Evolutionary conservation across 2,797 vertebrate genomes (phyloP), one percentile per base, ranked within the genome.

Genomic region (Fundulus diaphanus): DNA sequence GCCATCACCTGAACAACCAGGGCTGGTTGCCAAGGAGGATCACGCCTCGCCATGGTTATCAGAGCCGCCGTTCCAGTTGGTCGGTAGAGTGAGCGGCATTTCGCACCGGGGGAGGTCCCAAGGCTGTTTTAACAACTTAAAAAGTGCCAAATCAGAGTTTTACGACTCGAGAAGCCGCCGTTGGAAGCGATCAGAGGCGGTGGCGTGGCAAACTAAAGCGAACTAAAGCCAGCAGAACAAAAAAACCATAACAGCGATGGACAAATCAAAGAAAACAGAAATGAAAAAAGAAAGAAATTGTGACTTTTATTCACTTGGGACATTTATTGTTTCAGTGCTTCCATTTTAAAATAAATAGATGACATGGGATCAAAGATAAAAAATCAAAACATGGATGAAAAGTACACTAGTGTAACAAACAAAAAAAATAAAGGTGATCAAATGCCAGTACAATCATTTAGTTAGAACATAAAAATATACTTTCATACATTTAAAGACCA

Each of bases 261-360:
- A 89, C 79, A 89, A 90, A 92, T 66, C 24, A 92, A 88, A 90
- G 72, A 87, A 91, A 87, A 85, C 80, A 78, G 85, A 93, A 91
- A 93, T 87, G 85, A 49, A 46, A 87, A 88, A 94, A 94, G 95
- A 90, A 12, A n/a, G n/a, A n/a, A n/a, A n/a, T n/a, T n/a, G 92
- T 94, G 95, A 96, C 87, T 92, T 93, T 96, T 93, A 94, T 96
- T 95, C 93, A 93, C 90, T 95, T 92, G 86, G 63, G 91, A 94
- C 85, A 95, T 96, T 96, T 97, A 96, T 97, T 97, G 94, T 93
- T 94, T 96, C 94, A 96, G 96, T 97, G 96, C 93, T 89, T 93
- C 83, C 93, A 95, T 93, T 94, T 92, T 92, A 95, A 97, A 98
- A 97, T 98, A 98, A 98, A 96, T 96, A 97, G 95, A 97, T 93